Conservation (phyloP, 2,797 vertebrate genomes). For the Octomys mimax region DNA sequence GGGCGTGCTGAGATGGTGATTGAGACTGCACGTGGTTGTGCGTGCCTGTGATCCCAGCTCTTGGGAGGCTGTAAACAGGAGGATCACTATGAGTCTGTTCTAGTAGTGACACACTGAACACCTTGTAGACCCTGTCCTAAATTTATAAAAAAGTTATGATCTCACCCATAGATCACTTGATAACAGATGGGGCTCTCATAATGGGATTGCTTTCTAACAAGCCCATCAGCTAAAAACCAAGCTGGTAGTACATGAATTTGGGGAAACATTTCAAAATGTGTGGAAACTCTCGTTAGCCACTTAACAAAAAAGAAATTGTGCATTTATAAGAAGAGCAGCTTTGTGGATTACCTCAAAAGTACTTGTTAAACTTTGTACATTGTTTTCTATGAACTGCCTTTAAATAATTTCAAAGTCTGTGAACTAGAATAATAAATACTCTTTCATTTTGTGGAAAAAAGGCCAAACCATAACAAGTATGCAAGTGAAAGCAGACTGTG, state of each 20-base stretch:
- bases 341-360: neutral
- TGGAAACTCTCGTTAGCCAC: neutral
- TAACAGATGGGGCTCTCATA: neutral
- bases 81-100: no score
- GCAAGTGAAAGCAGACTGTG: neutral
- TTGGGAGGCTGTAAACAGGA: no score
- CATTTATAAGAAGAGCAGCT: neutral
- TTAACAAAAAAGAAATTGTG: constrained; percentile 16
- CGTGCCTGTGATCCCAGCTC: no score
- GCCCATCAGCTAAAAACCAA: neutral
- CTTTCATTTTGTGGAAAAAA: constrained; percentile 22
- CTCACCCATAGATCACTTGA: neutral
- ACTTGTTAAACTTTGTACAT: neutral
- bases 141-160: neutral
- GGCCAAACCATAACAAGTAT: neutral
- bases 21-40: no score
- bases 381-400: constrained; percentile 50
- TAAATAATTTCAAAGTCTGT: constrained; percentile 54
- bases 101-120: no score
- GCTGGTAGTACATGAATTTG: neutral
- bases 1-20: no score
- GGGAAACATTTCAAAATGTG: neutral
- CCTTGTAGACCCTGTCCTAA: no score
- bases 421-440: constrained; percentile 19
- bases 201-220: neutral